Evolutionary conservation across 2,113 vertebrate species (phyloP), one percentile per base, ranked within the genome.

Genomic region (Halcyon senegalensis): DNA sequence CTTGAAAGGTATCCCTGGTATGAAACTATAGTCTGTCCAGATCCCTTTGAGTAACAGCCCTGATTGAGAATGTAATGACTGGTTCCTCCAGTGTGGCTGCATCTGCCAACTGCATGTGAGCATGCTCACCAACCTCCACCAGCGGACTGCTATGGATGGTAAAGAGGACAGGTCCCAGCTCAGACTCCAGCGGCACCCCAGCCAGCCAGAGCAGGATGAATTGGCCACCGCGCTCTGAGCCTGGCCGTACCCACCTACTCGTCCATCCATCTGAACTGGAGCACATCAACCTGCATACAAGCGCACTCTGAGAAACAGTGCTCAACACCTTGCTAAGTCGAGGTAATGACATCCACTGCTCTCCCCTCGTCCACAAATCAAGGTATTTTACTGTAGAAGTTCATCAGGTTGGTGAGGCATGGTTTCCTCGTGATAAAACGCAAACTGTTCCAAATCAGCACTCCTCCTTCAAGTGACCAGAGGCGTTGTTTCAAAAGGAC

Each of bases 91-190:
- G 1, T 41, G 58, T 53, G 30, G 25, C 35, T 53, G 69, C 44
- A 43, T 7, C 12, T 18, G 5, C 39, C 25, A 41, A 16, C n/a
- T 51, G 33, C 11, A 10, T 6, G 37, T 1, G 0, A 53, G 35
- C 12, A 10, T 13, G 18, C 10, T 13, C 37, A 37, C 4, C 30
- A 24, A 37, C 21, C n/a, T 80, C 37, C 15, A 35, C 13, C 30
- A 53, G 37, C 30, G 25, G 7, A 64, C 37, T 62, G 37, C 43
- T 24, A 5, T 2, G 14, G 41, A 53, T 30, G 46, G 21, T 60
- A 13, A 73, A 31, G 15, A 74, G 35, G 60, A 37, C 27, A 39
- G 43, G 30, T 41, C 24, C 21, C 33, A 59, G 37, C 30, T 18
- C 11, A 35, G 43, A 56, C 30, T 3, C 28, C 23, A 37, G 25